These are phyloP conservation scores for Alloplasta piceator DNA, from an alignment of 2,888 invertebrate genomes.

Conservation along the genomic window DNA sequence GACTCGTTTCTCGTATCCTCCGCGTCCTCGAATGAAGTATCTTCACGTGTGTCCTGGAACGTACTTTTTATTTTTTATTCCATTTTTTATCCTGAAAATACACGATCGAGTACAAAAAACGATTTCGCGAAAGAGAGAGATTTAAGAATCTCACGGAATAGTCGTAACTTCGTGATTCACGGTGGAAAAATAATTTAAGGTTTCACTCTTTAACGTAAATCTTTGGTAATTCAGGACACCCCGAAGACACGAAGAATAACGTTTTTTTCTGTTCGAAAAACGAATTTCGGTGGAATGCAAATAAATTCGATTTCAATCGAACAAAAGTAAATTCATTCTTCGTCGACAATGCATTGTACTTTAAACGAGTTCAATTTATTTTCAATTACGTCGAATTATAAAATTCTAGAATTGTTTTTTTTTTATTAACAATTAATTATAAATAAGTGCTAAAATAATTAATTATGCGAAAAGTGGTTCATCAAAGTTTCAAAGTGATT, in stretches of 20 bases:
- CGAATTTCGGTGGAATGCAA: too few relatives aligned
- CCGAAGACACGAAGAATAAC: not conserved
- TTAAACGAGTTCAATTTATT: too few relatives aligned
- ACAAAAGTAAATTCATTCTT: too few relatives aligned
- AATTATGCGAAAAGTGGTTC: too few relatives aligned
- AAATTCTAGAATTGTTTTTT: too few relatives aligned
- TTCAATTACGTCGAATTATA: too few relatives aligned
- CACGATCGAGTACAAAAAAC: constrained; percentile 27
- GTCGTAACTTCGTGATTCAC: not conserved
- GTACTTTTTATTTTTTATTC: not conserved
- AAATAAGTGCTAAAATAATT: too few relatives aligned
- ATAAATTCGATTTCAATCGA: too few relatives aligned
- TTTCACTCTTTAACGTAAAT: not conserved
- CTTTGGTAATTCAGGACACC: not conserved
- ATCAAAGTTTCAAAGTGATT: too few relatives aligned
- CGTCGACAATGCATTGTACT: too few relatives aligned
- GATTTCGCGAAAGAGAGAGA: constrained; percentile 29
- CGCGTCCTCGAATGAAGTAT: not conserved
- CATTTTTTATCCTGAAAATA: not conserved
- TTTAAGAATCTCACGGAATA: constrained; percentile 21
- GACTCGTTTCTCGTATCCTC: not conserved
- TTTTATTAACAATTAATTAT: too few relatives aligned
- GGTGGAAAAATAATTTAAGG: constrained; percentile 7
- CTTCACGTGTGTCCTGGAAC: not conserved
- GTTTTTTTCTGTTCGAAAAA: not conserved